These are phyloP conservation scores for Rafetus swinhoei DNA, from an alignment of 2,113 vertebrate genomes.

Conservation along the genomic window DNA sequence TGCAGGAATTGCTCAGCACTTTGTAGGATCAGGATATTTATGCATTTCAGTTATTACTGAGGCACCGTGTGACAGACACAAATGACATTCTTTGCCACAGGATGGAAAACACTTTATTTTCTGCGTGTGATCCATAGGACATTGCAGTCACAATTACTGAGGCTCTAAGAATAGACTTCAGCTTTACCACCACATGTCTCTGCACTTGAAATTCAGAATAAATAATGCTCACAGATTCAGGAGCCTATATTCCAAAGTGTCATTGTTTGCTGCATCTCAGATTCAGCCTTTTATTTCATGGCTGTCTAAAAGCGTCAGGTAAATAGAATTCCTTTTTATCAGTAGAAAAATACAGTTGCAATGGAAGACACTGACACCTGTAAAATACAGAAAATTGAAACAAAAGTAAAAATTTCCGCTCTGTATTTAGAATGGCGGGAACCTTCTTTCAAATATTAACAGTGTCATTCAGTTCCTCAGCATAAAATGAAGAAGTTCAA, in stretches of 20 bases:
- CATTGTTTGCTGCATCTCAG: neutral
- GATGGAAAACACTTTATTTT: neutral
- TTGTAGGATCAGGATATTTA: neutral
- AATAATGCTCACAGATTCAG: neutral
- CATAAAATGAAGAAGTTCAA: neutral
- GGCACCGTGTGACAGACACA: neutral
- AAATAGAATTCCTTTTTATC: conserved; percentile 19
- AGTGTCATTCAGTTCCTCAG: neutral
- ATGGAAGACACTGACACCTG: neutral
- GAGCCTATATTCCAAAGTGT: neutral
- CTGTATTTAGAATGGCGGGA: neutral
- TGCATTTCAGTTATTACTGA: neutral
- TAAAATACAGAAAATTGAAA: neutral
- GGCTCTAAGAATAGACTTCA: neutral
- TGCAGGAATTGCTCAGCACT: neutral
- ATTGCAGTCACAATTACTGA: neutral
- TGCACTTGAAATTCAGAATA: neutral
- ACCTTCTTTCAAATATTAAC: neutral
- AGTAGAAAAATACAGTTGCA: neutral
- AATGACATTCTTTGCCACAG: neutral
- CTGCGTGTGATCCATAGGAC: neutral
- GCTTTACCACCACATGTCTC: neutral
- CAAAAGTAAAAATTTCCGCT: conserved; percentile 1
- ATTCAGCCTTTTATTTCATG: neutral
- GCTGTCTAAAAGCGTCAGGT: neutral